A percentile compares a stretch with the other conserved stretches of the same genome.
These are phyloP conservation scores for Lydus trimaculatus DNA, from an alignment of 2,888 invertebrate species.

Conservation along the genomic window DNA sequence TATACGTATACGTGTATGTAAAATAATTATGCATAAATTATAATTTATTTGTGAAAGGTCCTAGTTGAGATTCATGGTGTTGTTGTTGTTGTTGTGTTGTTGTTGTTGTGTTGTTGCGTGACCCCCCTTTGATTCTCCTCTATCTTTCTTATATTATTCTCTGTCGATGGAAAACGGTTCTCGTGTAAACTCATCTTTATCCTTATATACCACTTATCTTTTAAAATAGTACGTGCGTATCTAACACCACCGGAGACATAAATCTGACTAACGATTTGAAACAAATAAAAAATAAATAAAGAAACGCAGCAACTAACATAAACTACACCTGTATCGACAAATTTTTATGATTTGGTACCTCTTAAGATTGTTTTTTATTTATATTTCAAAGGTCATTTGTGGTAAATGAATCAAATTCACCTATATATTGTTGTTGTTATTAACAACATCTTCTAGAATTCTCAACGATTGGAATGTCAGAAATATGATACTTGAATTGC, in stretches of 20 bases:
- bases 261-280: constrained; percentile 30
- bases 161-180: constrained; percentile 45
- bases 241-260: constrained; percentile 51
- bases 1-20: constrained; percentile 27
- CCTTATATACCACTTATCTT: constrained; percentile 41
- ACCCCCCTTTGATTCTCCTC: constrained; percentile 37
- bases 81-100: constrained; percentile 33
- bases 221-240: constrained; percentile 48
- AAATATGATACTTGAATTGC: constrained; percentile 9
- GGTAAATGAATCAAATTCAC: constrained; percentile 38
- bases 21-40: constrained; percentile 46
- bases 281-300: too few relatives aligned
- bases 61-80: constrained; percentile 49
- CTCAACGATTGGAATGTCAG: constrained; percentile 9
- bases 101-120: constrained; percentile 50
- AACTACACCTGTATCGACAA: not conserved
- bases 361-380: too few relatives aligned
- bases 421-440: constrained; percentile 22
- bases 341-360: not conserved
- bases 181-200: constrained; percentile 51
- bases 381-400: constrained; percentile 34
- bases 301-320: not conserved
- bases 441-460: not conserved
- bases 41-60: constrained; percentile 52
- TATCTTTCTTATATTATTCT: constrained; percentile 7